phyloP scores from a whole-genome alignment of 2,888 invertebrate species.

The Leucozona laternaria region DNA sequence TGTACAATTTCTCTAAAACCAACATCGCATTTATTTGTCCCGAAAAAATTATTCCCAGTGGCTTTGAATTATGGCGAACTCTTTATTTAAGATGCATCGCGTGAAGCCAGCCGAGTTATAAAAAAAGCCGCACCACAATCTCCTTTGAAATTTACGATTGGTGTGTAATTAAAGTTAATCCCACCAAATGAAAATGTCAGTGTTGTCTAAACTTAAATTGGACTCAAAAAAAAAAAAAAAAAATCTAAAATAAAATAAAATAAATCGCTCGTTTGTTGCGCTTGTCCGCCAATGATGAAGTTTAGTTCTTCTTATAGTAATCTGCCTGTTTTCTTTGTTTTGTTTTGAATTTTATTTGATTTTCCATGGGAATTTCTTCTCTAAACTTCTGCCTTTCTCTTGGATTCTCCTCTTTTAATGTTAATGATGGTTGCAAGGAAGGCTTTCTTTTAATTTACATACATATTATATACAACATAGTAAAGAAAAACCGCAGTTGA shows the following conservation, averaged over 20 bases:
- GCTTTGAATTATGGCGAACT: not conserved
- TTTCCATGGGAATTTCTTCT: conserved; percentile 57
- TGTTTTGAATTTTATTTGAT: conserved; percentile 27
- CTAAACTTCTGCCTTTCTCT: conserved; percentile 19
- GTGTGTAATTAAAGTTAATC: conserved; percentile 69
- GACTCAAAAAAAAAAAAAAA: conserved; percentile 6
- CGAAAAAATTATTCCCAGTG: not conserved
- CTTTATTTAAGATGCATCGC: conserved; percentile 38
- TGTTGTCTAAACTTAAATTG: conserved; percentile 43
- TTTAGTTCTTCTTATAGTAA: not conserved
- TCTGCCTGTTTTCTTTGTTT: conserved; percentile 31
- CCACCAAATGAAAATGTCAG: conserved; percentile 67
- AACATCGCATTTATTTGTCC: conserved; percentile 23
- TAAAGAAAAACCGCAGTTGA: conserved; percentile 41
- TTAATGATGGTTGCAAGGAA: not conserved
- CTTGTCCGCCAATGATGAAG: conserved; percentile 17
- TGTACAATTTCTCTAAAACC: conserved; percentile 5
- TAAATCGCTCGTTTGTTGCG: conserved; percentile 34
- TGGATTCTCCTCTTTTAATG: conserved; percentile 9
- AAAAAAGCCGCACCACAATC: not conserved
- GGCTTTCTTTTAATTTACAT: conserved; percentile 50
- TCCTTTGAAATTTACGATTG: conserved; percentile 61
- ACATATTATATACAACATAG: too few relatives aligned
- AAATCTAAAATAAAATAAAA: conserved; percentile 29
- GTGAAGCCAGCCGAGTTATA: not conserved